Percentiles rank a stretch among this genome's conserved stretches.
phyloP scores from a whole-genome alignment of 2,797 vertebrate genomes.

The Clarias fuscus region DNA sequence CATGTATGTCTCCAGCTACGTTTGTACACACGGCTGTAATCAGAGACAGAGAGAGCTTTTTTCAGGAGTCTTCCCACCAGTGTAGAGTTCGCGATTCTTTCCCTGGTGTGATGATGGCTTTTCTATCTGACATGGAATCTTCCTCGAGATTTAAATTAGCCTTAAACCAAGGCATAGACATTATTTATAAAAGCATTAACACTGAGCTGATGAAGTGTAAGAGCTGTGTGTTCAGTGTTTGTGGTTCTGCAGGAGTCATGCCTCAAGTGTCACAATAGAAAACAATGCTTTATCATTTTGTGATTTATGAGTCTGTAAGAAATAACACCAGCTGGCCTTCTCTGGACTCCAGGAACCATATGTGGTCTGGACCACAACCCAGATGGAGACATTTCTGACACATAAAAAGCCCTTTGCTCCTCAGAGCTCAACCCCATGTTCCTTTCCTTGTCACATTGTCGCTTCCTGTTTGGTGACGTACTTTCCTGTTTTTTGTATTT shows the following conservation, averaged over 20 bases:
- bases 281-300: background rate
- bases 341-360: background rate
- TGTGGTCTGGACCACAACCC: background rate
- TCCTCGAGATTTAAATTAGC: background rate
- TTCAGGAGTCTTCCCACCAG: background rate
- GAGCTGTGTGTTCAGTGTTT: background rate
- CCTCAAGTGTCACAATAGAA: slow-evolving; percentile 19
- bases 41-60: background rate
- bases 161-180: background rate
- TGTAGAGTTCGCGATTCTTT: background rate
- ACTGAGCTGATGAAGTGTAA: slow-evolving; percentile 13
- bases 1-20: background rate
- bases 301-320: background rate
- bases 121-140: background rate
- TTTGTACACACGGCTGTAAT: background rate
- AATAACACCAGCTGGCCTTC: background rate
- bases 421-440: background rate
- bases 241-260: slow-evolving; percentile 16
- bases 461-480: too few relatives aligned
- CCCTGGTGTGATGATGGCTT: background rate
- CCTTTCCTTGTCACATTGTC: background rate
- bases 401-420: background rate
- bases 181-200: background rate
- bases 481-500: too few relatives aligned
- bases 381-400: background rate